phyloP scores from a whole-genome alignment of 2,888 invertebrate genomes.

The Tipula helvola region DNA sequence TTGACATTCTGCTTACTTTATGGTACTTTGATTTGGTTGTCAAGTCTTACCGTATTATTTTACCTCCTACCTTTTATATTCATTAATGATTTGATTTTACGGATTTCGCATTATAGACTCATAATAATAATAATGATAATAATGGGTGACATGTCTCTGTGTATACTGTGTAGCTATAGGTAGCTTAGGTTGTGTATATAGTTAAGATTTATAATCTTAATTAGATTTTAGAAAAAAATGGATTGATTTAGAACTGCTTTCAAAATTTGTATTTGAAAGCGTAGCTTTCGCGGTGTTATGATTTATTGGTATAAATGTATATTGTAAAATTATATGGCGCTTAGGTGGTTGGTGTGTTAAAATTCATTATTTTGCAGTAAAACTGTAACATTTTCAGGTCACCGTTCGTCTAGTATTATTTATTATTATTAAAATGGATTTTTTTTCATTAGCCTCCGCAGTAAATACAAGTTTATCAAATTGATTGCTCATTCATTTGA shows the following conservation, averaged over 20 bases:
- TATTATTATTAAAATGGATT: too few relatives aligned
- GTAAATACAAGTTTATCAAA: too few relatives aligned
- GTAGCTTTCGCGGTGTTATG: not conserved
- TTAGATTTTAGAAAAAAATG: not conserved
- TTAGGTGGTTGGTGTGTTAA: not conserved
- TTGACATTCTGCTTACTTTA: not conserved
- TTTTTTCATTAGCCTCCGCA: too few relatives aligned
- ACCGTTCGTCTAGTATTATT: too few relatives aligned
- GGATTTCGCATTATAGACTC: not conserved
- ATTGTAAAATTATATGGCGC: not conserved
- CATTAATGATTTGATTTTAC: not conserved
- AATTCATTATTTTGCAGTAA: too few relatives aligned
- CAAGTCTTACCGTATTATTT: not conserved
- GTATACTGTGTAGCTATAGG: not conserved
- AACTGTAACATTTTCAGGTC: too few relatives aligned
- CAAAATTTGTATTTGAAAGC: not conserved
- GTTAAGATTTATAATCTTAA: not conserved
- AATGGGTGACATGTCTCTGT: not conserved
- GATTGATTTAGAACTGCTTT: not conserved
- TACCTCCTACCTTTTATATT: not conserved
- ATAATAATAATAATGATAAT: not conserved
- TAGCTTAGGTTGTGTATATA: not conserved
- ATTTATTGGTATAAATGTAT: not conserved
- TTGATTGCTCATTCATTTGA: too few relatives aligned
- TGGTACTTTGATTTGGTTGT: conserved; percentile 4